A percentile compares a stretch with the other conserved stretches of the same genome.
Conservation (phyloP, 2,888 invertebrate species). For the Sicus ferrugineus region DNA sequence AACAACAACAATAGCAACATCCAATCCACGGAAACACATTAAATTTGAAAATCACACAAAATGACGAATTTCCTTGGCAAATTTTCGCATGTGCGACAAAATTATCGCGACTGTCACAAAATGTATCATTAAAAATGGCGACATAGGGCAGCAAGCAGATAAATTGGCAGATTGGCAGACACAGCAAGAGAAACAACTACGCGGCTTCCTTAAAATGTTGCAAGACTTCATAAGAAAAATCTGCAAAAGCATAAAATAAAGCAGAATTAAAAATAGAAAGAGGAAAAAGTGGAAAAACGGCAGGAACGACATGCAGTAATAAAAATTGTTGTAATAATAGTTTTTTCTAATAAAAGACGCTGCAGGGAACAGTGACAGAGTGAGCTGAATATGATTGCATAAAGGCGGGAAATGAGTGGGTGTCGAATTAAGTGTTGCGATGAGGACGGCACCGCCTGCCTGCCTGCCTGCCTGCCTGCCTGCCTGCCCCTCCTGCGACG, state of each 20-base stretch:
- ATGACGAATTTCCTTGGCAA: conserved; percentile 15
- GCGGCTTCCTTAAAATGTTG: background rate
- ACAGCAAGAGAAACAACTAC: background rate
- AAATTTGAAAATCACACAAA: conserved; percentile 16
- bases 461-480: too few species aligned
- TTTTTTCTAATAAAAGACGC: too few species aligned
- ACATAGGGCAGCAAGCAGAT: background rate
- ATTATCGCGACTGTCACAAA: conserved; percentile 25
- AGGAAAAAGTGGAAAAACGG: background rate
- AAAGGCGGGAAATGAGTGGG: background rate
- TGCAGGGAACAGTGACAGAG: background rate
- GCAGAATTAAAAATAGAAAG: background rate
- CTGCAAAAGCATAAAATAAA: conserved; percentile 4
- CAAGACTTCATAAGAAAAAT: conserved; percentile 10
- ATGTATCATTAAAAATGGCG: conserved; percentile 27
- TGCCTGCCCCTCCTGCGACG: too few species aligned
- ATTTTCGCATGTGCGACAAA: conserved; percentile 24
- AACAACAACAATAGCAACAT: background rate
- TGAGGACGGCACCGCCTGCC: background rate
- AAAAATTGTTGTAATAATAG: background rate
- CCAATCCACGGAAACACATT: background rate
- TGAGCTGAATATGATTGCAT: background rate
- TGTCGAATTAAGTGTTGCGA: background rate
- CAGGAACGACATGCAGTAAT: background rate
- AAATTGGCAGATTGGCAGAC: background rate